These are phyloP conservation scores for Bergia sp. DNA, from an alignment of 92 coral and sea anemone genomes.

Conservation along the genomic window DNA sequence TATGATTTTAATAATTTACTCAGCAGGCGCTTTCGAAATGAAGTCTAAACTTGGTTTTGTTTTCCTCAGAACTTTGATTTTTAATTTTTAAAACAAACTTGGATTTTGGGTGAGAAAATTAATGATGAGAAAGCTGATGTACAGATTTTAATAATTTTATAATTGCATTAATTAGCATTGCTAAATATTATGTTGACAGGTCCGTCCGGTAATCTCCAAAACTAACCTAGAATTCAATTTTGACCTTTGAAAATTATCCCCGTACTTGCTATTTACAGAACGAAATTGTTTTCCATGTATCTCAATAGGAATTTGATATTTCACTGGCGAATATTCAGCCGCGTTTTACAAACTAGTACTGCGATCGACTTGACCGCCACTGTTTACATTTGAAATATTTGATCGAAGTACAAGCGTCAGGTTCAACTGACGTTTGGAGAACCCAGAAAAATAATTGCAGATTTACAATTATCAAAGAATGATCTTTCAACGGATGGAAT, in stretches of 20 bases:
- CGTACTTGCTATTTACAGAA: conserved; percentile 24
- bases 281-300: conserved; percentile 23
- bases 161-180: conserved; percentile 21
- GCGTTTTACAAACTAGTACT: conserved; percentile 24
- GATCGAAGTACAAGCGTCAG: conserved; percentile 10
- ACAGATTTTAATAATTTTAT: neutral
- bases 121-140: conserved; percentile 4
- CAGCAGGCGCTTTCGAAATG: conserved; percentile 18
- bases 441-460: conserved; percentile 31
- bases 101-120: conserved; percentile 21
- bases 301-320: conserved; percentile 26
- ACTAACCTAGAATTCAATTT: conserved; percentile 20
- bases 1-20: conserved; percentile 20
- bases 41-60: conserved; percentile 24
- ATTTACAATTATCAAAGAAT: conserved; percentile 22
- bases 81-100: conserved; percentile 21
- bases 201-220: conserved; percentile 18
- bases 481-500: conserved; percentile 14
- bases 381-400: conserved; percentile 20
- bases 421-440: conserved; percentile 22
- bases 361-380: conserved; percentile 22
- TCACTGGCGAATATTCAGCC: conserved; percentile 21
- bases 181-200: conserved; percentile 23
- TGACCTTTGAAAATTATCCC: conserved; percentile 21
- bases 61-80: conserved; percentile 24